These are phyloP conservation scores for Cerastoderma edule DNA, from an alignment of 2,888 invertebrate genomes.

Conservation along the genomic window DNA sequence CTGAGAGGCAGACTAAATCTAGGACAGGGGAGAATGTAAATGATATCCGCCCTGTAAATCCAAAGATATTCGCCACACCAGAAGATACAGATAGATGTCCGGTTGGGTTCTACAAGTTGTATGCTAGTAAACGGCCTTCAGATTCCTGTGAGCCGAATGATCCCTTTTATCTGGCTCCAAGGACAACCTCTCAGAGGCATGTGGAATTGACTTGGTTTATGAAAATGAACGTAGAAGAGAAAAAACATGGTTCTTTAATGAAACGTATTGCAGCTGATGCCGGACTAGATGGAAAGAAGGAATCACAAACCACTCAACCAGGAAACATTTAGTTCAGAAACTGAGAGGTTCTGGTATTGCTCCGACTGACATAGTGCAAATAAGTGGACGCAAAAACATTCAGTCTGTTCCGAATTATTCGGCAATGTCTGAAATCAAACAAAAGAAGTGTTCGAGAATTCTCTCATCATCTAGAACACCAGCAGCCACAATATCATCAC, in stretches of 20 bases:
- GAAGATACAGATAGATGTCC: slow-evolving; percentile 33
- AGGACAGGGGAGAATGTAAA: slow-evolving; percentile 30
- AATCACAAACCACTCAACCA: slow-evolving; percentile 35
- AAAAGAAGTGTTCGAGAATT: slow-evolving; percentile 37
- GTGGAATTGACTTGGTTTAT: slow-evolving; percentile 31
- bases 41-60: slow-evolving; percentile 29
- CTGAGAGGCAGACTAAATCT: slow-evolving; percentile 42
- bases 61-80: slow-evolving; percentile 31
- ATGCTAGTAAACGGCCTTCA: slow-evolving; percentile 29
- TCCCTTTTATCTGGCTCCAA: slow-evolving; percentile 40
- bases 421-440: slow-evolving; percentile 43
- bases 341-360: slow-evolving; percentile 36
- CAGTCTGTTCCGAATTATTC: slow-evolving; percentile 44
- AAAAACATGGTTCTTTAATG: slow-evolving; percentile 32
- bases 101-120: slow-evolving; percentile 32
- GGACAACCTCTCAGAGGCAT: slow-evolving; percentile 6
- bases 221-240: slow-evolving; percentile 25
- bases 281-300: slow-evolving; percentile 24
- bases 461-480: slow-evolving; percentile 20
- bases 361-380: slow-evolving; percentile 50
- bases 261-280: slow-evolving; percentile 41
- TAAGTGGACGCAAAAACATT: slow-evolving; percentile 46
- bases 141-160: slow-evolving; percentile 26
- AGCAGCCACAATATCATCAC: slow-evolving; percentile 12
- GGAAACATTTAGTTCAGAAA: slow-evolving; percentile 36